phyloP scores from a whole-genome alignment of 2,797 vertebrate genomes.

The Lagocephalus sceleratus region DNA sequence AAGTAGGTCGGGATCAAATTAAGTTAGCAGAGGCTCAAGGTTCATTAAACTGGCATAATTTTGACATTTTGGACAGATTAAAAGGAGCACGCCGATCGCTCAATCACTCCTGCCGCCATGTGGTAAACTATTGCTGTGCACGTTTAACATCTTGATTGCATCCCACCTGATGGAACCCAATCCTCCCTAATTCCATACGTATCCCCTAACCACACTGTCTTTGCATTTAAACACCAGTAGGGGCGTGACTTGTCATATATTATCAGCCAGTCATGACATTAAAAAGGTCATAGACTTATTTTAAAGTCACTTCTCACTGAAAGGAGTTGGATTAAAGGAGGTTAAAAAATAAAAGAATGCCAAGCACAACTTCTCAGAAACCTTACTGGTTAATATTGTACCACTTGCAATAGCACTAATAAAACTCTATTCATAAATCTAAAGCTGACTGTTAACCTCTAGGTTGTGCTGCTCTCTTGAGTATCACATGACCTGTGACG shows the following conservation, averaged over 20 bases:
- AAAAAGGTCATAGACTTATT: conserved; percentile 41
- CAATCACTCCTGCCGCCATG: conserved; percentile 30
- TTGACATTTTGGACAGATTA: conserved; percentile 17
- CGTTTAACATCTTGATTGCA: conserved; percentile 35
- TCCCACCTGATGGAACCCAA: conserved; percentile 32
- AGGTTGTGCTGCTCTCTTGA: conserved; percentile 9
- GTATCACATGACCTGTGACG: conserved; percentile 14
- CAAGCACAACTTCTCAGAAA: conserved; percentile 12
- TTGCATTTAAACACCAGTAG: conserved; percentile 15
- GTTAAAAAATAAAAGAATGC: too few species aligned
- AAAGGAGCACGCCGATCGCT: conserved; percentile 7
- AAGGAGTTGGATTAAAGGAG: conserved; percentile 18
- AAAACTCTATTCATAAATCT: too few species aligned
- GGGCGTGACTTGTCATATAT: conserved; percentile 49
- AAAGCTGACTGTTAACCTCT: conserved; percentile 12
- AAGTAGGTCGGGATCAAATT: conserved; percentile 12
- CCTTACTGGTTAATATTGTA: conserved; percentile 50
- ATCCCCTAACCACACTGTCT: conserved; percentile 33
- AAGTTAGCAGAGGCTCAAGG: conserved; percentile 13
- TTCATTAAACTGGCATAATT: conserved; percentile 34
- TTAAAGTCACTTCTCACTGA: conserved; percentile 22
- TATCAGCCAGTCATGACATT: conserved; percentile 49
- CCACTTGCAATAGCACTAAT: conserved; percentile 16
- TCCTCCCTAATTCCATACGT: conserved; percentile 51
- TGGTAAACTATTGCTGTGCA: conserved; percentile 39